Percentiles rank a stretch among this genome's conserved stretches.
Conservation (phyloP, 2,113 vertebrate species). For the Lanius ludovicianus region DNA sequence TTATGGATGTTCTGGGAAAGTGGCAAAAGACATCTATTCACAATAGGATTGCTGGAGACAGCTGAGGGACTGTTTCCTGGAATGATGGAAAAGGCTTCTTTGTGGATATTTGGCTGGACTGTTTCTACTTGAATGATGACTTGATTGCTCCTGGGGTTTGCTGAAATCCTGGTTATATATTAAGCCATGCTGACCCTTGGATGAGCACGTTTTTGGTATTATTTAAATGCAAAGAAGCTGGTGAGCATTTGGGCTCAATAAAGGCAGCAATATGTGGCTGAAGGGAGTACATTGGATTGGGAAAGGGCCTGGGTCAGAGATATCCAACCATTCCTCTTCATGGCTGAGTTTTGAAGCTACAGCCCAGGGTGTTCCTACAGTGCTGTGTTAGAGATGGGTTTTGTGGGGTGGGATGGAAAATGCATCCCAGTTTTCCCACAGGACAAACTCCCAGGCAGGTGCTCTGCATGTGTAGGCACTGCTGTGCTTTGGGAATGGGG, state of each 20-base stretch:
- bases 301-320: neutral
- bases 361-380: neutral
- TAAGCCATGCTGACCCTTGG: slow-evolving; percentile 11
- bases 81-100: slow-evolving; percentile 28
- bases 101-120: slow-evolving; percentile 30
- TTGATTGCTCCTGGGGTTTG: slow-evolving; percentile 39
- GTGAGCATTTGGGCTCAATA: neutral
- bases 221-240: slow-evolving; percentile 9
- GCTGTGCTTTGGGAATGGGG: neutral
- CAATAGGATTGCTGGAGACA: slow-evolving; percentile 59
- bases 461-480: neutral
- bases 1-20: slow-evolving; percentile 45
- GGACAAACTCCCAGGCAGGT: neutral
- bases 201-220: neutral
- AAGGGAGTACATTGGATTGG: neutral
- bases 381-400: neutral
- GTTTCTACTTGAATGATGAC: slow-evolving; percentile 19
- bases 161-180: slow-evolving; percentile 24
- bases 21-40: slow-evolving; percentile 56
- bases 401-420: neutral
- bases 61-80: slow-evolving; percentile 40
- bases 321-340: neutral
- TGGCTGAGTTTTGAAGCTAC: neutral
- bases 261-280: neutral
- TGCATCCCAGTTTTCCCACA: neutral